Base-by-base conservation (phyloP, 2,888 invertebrate species). In the Idaea biselata region DNA sequence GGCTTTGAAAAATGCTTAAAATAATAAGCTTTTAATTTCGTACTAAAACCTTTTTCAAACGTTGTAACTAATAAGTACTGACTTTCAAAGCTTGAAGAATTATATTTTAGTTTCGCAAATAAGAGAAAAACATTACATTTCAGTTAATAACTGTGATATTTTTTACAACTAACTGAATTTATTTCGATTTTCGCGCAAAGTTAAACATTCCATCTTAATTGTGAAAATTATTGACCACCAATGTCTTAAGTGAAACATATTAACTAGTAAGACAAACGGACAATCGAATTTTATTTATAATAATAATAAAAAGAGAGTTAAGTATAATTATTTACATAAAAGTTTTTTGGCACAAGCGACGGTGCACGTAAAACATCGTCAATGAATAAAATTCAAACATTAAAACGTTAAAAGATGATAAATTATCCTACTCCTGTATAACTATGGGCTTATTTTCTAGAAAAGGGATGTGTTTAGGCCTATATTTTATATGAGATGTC, bases 371-470 rank as follows among this genome's bases (percentile, higher is more conserved):
- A 81, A 74, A 81, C 79, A 80, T 80, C 77, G 80, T 80, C 77
- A 82, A 80, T 82, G 75, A 80, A 79, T 75, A 80, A 81, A 78
- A 72, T 74, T 80, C 74, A 72, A 79, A 80, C 79, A 81, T 80
- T 76, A 61, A 53, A 60, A 79, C 80, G 82, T 77, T 83, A 84
- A 84, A 84, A 81, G 82, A 84, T 81, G 79, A 80, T 78, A 80
- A 86, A 83, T 82, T 87, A 86, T 82, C 80, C 83, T 87, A 80
- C 75, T 81, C 87, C 87, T 89, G 89, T 88, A 85, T 83, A 67
- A 81, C 88, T 90, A 90, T 87, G 88, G 89, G 88, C 89, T 91
- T 90, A 90, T 66, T 25, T 25, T 76, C 86, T 89, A 83, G 69
- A 73, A 75, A 79, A 79, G 77, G 76, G 77, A 82, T 84, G 81